Percentiles rank a stretch among this genome's conserved stretches.
These are phyloP conservation scores for pig (Sus scrofa) DNA, from an alignment of 2,113 vertebrate species.

Conservation along the genomic window T2T-Sscrofa CM000818.6:4329001-4329500, in stretches of 20 bases:
- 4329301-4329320: background rate
- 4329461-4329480: background rate
- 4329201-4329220: background rate
- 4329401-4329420: background rate
- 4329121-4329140: background rate
- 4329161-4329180: background rate
- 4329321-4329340: accelerated
- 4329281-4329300: background rate
- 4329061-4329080: background rate
- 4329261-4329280: background rate
- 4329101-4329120: background rate
- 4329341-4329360: background rate
- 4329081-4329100: background rate
- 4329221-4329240: background rate
- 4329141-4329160: background rate
- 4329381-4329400: background rate
- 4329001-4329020: background rate
- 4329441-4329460: background rate
- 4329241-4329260: background rate
- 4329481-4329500: background rate
- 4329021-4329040: background rate
- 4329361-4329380: background rate
- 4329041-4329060: too few species aligned
- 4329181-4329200: background rate
- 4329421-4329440: background rate